Evolutionary conservation across 2,888 invertebrate genomes (phyloP).

Genomic region (Embidobia sp.): DNA sequence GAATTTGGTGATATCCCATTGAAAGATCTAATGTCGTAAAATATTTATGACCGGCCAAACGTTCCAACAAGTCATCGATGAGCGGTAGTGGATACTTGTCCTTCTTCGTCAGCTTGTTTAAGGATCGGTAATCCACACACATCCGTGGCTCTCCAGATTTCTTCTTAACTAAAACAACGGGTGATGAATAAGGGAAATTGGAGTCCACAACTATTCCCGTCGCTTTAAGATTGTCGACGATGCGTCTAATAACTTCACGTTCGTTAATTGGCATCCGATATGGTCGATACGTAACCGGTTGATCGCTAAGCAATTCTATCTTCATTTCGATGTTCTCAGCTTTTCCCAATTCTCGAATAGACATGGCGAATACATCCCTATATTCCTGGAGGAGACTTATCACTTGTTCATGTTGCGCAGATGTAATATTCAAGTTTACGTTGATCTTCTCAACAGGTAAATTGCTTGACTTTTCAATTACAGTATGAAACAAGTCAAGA

Average conservation of each 20-base stretch:
- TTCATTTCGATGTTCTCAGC: slow-evolving; percentile 55
- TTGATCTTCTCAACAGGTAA: slow-evolving; percentile 4
- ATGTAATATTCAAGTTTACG: not conserved
- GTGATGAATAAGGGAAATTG: slow-evolving; percentile 50
- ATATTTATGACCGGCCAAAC: slow-evolving; percentile 66
- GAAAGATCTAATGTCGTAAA: slow-evolving; percentile 72
- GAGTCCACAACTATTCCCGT: slow-evolving; percentile 64
- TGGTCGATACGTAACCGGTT: slow-evolving; percentile 61
- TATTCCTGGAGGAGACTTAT: slow-evolving; percentile 3
- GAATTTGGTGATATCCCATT: slow-evolving; percentile 72
- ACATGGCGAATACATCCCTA: slow-evolving; percentile 15
- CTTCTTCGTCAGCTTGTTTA: slow-evolving; percentile 69
- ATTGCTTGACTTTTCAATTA: too few relatives aligned
- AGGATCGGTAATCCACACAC: slow-evolving; percentile 70
- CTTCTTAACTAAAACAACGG: slow-evolving; percentile 68
- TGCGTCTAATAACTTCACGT: slow-evolving; percentile 55
- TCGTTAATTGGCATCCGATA: slow-evolving; percentile 61
- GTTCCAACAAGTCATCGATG: slow-evolving; percentile 71
- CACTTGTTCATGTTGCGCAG: not conserved
- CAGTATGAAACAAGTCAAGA: not conserved
- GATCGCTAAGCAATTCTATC: slow-evolving; percentile 48
- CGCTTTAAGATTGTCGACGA: slow-evolving; percentile 57
- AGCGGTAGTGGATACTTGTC: slow-evolving; percentile 68
- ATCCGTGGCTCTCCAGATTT: slow-evolving; percentile 68
- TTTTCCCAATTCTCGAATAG: slow-evolving; percentile 19